These are phyloP conservation scores for Drosophila yakuba DNA, from an alignment of 1,140 invertebrate genomes.

Conservation along the genomic window DNA sequence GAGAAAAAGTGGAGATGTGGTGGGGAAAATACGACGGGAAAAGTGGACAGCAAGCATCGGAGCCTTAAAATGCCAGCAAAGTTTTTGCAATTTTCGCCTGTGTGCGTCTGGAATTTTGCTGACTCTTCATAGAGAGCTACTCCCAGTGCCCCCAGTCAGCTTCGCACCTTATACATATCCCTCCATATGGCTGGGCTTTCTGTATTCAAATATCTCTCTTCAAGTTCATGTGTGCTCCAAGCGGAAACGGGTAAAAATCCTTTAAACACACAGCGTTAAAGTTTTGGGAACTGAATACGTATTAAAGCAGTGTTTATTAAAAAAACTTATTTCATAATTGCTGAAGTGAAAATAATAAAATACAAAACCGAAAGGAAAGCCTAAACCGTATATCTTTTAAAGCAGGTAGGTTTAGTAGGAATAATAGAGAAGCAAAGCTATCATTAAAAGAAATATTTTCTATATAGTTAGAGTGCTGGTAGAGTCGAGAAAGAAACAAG, in stretches of 20 bases:
- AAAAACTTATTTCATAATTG: too few species aligned
- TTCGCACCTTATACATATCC: neutral
- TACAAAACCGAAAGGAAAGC: too few species aligned
- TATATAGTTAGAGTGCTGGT: neutral
- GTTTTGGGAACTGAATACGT: too few species aligned
- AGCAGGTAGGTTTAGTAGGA: too few species aligned
- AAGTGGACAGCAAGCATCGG: neutral
- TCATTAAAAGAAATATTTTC: neutral
- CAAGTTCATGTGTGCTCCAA: constrained; percentile 1
- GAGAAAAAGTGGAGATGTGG: neutral
- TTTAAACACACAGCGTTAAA: neutral
- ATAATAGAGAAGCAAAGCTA: neutral
- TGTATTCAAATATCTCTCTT: constrained; percentile 3
- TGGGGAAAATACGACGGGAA: neutral
- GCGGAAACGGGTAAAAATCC: neutral
- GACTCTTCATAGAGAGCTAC: neutral
- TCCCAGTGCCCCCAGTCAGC: neutral
- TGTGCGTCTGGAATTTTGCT: constrained; percentile 19
- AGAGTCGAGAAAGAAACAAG: neutral
- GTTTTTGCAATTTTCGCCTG: constrained; percentile 44
- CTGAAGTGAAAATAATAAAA: too few species aligned
- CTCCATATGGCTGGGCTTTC: neutral
- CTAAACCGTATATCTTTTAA: too few species aligned
- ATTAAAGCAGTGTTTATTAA: too few species aligned
- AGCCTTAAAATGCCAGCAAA: constrained; percentile 19